phyloP scores from a whole-genome alignment of 1,140 invertebrate species.

The Pseudomyrmex flavicornis region DNA sequence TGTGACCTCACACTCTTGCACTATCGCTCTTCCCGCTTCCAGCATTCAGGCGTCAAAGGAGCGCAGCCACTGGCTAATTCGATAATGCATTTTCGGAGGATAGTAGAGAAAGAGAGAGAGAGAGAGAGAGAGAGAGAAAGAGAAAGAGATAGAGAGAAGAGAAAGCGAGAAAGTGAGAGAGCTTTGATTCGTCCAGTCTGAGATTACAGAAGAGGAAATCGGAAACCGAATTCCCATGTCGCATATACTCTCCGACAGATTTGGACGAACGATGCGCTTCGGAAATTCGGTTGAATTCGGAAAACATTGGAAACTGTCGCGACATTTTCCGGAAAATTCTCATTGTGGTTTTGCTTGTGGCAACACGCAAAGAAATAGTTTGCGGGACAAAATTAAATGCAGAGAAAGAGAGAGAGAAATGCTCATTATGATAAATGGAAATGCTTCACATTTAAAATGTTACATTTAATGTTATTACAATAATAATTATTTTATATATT shows the following conservation, averaged over 20 bases:
- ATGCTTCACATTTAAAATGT: neutral
- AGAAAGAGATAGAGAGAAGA: neutral
- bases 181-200: slow-evolving; percentile 73
- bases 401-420: neutral
- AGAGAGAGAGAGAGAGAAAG: too few relatives aligned
- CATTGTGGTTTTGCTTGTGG: neutral
- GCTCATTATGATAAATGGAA: neutral
- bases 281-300: slow-evolving; percentile 38
- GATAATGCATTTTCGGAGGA: slow-evolving; percentile 67
- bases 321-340: slow-evolving; percentile 8
- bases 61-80: slow-evolving; percentile 71
- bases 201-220: slow-evolving; percentile 75
- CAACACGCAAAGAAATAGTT: neutral
- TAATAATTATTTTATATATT: too few relatives aligned
- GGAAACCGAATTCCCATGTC: slow-evolving; percentile 73
- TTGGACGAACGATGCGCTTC: slow-evolving; percentile 37
- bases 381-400: neutral
- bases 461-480: too few relatives aligned
- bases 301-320: slow-evolving; percentile 29
- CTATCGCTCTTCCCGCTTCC: slow-evolving; percentile 48
- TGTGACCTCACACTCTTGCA: neutral
- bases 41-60: slow-evolving; percentile 59
- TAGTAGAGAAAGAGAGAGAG: neutral
- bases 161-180: slow-evolving; percentile 13
- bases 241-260: slow-evolving; percentile 30